phyloP scores from a whole-genome alignment of 1,140 invertebrate genomes.

The Drosophila repleta region DNA sequence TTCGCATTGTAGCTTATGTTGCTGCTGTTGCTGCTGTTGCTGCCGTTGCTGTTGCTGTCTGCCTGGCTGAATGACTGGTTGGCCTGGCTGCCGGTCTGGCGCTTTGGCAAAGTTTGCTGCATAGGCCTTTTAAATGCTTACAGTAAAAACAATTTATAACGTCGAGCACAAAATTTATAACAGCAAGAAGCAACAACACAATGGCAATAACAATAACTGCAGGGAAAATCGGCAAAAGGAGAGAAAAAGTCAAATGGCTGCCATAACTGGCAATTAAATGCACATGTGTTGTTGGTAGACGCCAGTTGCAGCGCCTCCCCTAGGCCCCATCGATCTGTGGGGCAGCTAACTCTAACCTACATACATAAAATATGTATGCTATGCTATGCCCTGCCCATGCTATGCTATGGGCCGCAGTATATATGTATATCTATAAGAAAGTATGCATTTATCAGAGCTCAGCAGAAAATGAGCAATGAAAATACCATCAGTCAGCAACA shows the following conservation, averaged over 20 bases:
- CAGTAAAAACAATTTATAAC: constrained; percentile 38
- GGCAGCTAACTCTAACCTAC: constrained; percentile 1
- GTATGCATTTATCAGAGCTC: constrained; percentile 3
- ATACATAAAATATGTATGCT: constrained; percentile 1
- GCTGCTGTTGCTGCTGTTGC: constrained; percentile 2
- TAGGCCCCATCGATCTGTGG: background rate
- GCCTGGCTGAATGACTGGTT: background rate
- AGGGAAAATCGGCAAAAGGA: constrained; percentile 19
- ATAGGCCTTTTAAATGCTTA: constrained; percentile 35
- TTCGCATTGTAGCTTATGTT: constrained; percentile 25
- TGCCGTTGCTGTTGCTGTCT: constrained; percentile 5
- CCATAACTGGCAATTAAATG: constrained; percentile 52
- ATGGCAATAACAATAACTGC: constrained; percentile 17
- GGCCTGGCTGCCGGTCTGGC: constrained; percentile 1
- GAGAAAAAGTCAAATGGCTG: constrained; percentile 41
- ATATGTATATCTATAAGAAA: background rate
- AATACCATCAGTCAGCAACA: constrained; percentile 13
- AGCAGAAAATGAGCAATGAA: constrained; percentile 7
- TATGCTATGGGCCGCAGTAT: background rate
- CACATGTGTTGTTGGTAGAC: constrained; percentile 29
- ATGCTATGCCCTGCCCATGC: too few relatives aligned
- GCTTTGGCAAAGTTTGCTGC: constrained; percentile 21
- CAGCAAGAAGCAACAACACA: constrained; percentile 13
- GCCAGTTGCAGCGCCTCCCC: background rate
- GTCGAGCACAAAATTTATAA: constrained; percentile 36